Evolutionary conservation across 2,113 vertebrate species (phyloP), one percentile per base, ranked within the genome.

Genomic region (Spea bombifrons): DNA sequence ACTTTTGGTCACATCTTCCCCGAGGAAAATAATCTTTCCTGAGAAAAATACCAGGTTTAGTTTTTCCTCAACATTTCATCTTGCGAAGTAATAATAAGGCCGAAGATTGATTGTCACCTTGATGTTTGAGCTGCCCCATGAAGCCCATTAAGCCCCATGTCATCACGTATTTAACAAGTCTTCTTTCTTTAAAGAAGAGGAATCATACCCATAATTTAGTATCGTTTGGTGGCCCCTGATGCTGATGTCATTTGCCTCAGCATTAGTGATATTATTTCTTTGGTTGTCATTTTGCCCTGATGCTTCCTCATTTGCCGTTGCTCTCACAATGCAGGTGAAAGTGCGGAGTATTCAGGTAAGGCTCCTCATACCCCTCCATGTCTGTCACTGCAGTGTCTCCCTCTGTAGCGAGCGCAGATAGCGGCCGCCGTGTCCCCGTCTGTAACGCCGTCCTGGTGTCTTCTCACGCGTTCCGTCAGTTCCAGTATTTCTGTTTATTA

Each of bases 331-430:
- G 88, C 95, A 98, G 96, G 95, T 89, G 95, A 96, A 88, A 84
- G 89, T 88, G 84, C 88, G 80, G 96, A 97, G 84, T 89, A 91
- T 82, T 87, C 95, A 96, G 96, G 96, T 96, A 95, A 95, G 95
- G 88, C 85, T 83, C 81, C 80, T 80, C 47, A 55, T 30, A 12
- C 2, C 65, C 69, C 47, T 16, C 46, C 63, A 44, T 79, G 48
- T 73, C 30, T 79, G 71, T 80, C 17, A 53, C 46, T 67, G 15
- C 52, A 74, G 66, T 78, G 85, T 84, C 85, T 71, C 84, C 84
- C 81, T 89, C 88, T 87, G 76, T 83, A 82, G 15, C 68, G 74
- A 67, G 16, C 47, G 53, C 74, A 66, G 90, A 90, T 90, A 90
- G 90, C 45, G 8, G 59, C 59, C 63, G 50, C 71, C 67, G 63